A percentile compares a stretch with the other conserved stretches of the same genome.
phyloP scores from a whole-genome alignment of 2,888 invertebrate species.

The Tridacna crocea region DNA sequence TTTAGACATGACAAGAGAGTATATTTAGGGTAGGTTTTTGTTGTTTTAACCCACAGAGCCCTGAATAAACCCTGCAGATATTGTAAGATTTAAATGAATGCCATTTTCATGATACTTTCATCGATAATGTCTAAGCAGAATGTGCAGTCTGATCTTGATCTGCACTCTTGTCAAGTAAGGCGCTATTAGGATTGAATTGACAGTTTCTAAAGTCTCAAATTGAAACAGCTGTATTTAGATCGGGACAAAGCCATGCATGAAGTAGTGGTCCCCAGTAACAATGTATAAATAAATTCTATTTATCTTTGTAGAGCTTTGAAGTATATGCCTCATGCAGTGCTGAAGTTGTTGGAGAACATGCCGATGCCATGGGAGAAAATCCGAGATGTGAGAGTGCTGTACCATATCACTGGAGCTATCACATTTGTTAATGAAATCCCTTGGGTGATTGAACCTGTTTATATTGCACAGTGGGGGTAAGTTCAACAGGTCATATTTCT shows the following conservation, averaged over 20 bases:
- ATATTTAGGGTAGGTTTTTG: conserved; percentile 90
- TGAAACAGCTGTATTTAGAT: no score
- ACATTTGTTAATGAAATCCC: conserved; percentile 99
- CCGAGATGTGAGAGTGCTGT: conserved; percentile 96
- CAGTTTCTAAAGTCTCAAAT: no score
- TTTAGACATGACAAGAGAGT: conserved; percentile 99
- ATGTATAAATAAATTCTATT: not conserved
- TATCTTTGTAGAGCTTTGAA: conserved; percentile 91
- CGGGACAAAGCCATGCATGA: no score
- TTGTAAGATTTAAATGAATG: no score
- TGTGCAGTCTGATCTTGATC: no score
- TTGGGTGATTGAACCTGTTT: conserved; percentile 99
- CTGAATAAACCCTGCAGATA: no score
- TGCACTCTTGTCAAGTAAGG: no score
- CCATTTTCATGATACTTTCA: no score
- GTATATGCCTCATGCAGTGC: conserved; percentile 99
- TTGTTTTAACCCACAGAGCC: no score
- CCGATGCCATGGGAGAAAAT: conserved; percentile 99
- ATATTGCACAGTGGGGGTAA: conserved; percentile 99
- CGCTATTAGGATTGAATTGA: no score
- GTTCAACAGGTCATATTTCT: conserved; percentile 62
- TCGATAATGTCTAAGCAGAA: no score
- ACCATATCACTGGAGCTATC: conserved; percentile 99
- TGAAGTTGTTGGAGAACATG: conserved; percentile 99
- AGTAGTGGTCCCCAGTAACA: no score